Percentiles rank a stretch among this genome's conserved stretches.
Conservation (phyloP, 1,140 invertebrate genomes). For the Heliconius hewitsoni region DNA sequence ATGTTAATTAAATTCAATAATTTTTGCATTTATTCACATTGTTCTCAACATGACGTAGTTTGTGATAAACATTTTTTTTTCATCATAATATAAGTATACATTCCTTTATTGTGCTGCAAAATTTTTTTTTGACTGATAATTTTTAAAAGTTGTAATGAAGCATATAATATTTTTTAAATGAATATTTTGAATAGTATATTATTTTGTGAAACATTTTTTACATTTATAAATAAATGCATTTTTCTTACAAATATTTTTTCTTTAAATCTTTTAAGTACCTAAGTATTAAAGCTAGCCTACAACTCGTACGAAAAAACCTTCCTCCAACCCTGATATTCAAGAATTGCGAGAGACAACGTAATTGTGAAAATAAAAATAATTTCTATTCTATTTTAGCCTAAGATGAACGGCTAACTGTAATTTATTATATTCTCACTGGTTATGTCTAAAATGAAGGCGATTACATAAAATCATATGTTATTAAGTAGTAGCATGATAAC, state of each 20-base stretch:
- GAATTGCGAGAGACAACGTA: no score
- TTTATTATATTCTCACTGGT: no score
- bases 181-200: constrained; percentile 47
- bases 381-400: no score
- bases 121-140: constrained; percentile 8
- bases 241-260: constrained; percentile 30
- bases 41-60: background rate
- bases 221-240: constrained; percentile 50
- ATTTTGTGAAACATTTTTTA: constrained; percentile 55
- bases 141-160: constrained; percentile 6
- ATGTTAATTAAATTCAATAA: background rate
- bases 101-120: constrained; percentile 6
- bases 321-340: no score
- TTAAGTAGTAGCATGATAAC: no score
- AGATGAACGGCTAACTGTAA: no score
- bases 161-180: constrained; percentile 43
- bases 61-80: background rate
- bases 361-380: no score
- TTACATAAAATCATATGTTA: no score
- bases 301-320: no score
- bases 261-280: background rate
- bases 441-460: no score
- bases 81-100: background rate
- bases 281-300: no score
- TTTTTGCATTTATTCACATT: constrained; percentile 13